Conservation (phyloP, 2,888 invertebrate genomes). For the Teleogryllus oceanicus region DNA sequence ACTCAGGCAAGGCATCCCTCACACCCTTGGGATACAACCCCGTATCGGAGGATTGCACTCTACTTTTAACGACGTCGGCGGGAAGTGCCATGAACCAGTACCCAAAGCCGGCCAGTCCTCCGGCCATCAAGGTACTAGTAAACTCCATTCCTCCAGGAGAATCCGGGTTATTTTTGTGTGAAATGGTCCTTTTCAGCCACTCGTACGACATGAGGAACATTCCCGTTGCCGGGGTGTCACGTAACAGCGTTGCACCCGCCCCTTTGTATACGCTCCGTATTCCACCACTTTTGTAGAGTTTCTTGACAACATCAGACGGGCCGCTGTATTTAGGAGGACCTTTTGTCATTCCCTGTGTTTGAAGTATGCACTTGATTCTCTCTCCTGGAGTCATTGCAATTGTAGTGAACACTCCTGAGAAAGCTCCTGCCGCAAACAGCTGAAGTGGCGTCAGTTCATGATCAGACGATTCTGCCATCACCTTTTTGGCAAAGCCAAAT, state of each 20-base stretch:
- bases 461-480: constrained; percentile 45
- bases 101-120: constrained; percentile 59
- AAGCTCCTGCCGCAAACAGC: constrained; percentile 56
- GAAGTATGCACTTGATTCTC: constrained; percentile 59
- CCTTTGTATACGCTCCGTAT: constrained; percentile 57
- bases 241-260: constrained; percentile 55
- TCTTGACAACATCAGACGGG: constrained; percentile 55
- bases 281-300: constrained; percentile 56
- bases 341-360: constrained; percentile 49
- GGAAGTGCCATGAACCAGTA: constrained; percentile 61
- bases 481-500: constrained; percentile 56
- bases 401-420: constrained; percentile 59
- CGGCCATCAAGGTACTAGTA: constrained; percentile 52
- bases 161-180: background rate
- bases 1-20: constrained; percentile 53
- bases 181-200: constrained; percentile 46
- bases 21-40: constrained; percentile 57
- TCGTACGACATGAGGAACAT: constrained; percentile 58
- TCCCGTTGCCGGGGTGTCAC: constrained; percentile 57
- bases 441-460: constrained; percentile 51
- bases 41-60: constrained; percentile 59
- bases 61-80: constrained; percentile 59
- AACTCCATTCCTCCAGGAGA: background rate
- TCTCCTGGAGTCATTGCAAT: constrained; percentile 60
- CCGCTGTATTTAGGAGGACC: constrained; percentile 48